A percentile compares a stretch with the other conserved stretches of the same genome.
These are phyloP conservation scores for Bufotes viridis DNA, from an alignment of 2,797 vertebrate genomes.

Conservation along the genomic window DNA sequence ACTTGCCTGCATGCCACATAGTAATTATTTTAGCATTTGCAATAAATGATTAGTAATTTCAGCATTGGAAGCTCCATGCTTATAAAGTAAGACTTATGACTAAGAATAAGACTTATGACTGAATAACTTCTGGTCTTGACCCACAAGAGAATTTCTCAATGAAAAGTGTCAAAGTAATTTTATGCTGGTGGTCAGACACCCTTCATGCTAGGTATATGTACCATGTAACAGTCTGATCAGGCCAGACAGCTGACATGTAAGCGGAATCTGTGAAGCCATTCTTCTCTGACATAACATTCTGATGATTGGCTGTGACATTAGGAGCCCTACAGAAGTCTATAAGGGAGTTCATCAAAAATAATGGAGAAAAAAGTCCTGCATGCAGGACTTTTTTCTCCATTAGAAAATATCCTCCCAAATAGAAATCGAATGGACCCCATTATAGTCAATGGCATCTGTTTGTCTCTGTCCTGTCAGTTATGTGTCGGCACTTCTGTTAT, in stretches of 20 bases:
- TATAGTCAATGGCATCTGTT: no score
- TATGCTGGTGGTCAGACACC: not conserved
- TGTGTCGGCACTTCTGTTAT: no score
- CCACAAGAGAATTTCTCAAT: constrained; percentile 10
- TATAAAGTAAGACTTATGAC: not conserved
- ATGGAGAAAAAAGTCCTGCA: no score
- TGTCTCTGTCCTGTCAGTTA: no score
- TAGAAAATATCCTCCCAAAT: no score
- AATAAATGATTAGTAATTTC: not conserved
- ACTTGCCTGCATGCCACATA: not conserved
- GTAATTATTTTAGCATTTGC: not conserved
- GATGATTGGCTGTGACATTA: constrained; percentile 45
- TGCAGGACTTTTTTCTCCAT: no score
- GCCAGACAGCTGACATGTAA: constrained; percentile 26
- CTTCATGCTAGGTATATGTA: not conserved
- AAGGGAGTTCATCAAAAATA: no score
- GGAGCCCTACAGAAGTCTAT: constrained; percentile 18
- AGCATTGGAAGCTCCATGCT: not conserved
- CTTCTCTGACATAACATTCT: constrained; percentile 24
- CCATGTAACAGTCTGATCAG: constrained; percentile 46
- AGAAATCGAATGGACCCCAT: no score
- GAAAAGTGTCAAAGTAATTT: constrained; percentile 13
- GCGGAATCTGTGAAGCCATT: constrained; percentile 39
- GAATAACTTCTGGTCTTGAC: not conserved
- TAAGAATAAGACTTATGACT: not conserved